Evolutionary conservation across 2,888 invertebrate genomes (phyloP).

Genomic region (Anodontia alba): DNA sequence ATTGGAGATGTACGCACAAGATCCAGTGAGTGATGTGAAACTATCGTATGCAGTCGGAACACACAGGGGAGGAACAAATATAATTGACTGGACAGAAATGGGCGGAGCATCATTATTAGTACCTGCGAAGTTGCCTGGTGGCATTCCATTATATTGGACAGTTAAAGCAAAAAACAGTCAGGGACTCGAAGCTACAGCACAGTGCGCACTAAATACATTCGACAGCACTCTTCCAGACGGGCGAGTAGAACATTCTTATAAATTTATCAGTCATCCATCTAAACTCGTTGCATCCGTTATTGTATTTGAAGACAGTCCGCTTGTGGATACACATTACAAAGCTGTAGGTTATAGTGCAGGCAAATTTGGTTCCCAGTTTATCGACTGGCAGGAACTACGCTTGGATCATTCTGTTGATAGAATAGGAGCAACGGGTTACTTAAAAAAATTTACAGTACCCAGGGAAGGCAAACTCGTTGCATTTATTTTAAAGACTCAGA

Average conservation of each 20-base stretch:
- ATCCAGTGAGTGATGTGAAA: slow-evolving; percentile 59
- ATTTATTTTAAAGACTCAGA: slow-evolving; percentile 31
- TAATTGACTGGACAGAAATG: slow-evolving; percentile 60
- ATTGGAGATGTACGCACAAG: slow-evolving; percentile 53
- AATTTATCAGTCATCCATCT: slow-evolving; percentile 65
- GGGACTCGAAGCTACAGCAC: slow-evolving; percentile 52
- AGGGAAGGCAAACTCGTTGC: slow-evolving; percentile 58
- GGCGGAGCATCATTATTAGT: slow-evolving; percentile 48
- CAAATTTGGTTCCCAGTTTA: slow-evolving; percentile 53
- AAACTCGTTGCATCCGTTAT: slow-evolving; percentile 59
- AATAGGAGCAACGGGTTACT: slow-evolving; percentile 16
- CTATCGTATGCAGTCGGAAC: slow-evolving; percentile 61
- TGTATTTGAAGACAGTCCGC: slow-evolving; percentile 65
- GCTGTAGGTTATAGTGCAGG: slow-evolving; percentile 66
- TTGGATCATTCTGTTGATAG: slow-evolving; percentile 36
- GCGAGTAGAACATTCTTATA: slow-evolving; percentile 63
- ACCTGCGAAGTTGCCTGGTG: slow-evolving; percentile 55
- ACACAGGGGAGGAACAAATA: slow-evolving; percentile 54
- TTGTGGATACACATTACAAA: slow-evolving; percentile 39
- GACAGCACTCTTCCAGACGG: slow-evolving; percentile 72
- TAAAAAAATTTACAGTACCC: slow-evolving; percentile 55
- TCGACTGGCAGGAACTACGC: slow-evolving; percentile 43
- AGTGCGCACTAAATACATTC: slow-evolving; percentile 66
- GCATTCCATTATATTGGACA: slow-evolving; percentile 67
- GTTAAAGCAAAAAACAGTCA: slow-evolving; percentile 69